Conservation (phyloP, 2,888 invertebrate genomes). For the Willowsia nigromaculata region DNA sequence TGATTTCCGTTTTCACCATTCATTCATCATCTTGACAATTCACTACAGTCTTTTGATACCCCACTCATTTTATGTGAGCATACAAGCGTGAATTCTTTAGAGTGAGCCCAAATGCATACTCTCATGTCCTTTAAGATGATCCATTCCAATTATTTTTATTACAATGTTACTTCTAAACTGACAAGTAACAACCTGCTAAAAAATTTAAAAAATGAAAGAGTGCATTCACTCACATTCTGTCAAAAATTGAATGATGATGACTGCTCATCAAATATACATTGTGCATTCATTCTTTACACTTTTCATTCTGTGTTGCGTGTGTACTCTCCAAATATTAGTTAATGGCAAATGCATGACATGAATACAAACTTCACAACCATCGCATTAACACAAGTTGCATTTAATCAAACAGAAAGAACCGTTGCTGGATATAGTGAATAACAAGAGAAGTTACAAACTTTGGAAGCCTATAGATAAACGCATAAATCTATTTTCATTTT, state of each 20-base stretch:
- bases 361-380: neutral
- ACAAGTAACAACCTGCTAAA: slow-evolving; percentile 36
- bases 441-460: too few species aligned
- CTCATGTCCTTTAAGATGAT: neutral
- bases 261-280: slow-evolving; percentile 52
- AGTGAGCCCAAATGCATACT: neutral
- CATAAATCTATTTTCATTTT: neutral
- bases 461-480: neutral
- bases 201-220: slow-evolving; percentile 38
- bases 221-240: slow-evolving; percentile 19
- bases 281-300: slow-evolving; percentile 1
- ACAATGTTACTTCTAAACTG: slow-evolving; percentile 21
- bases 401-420: slow-evolving; percentile 13
- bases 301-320: slow-evolving; percentile 7
- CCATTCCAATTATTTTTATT: slow-evolving; percentile 37
- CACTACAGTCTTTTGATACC: neutral
- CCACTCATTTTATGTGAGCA: neutral
- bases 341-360: slow-evolving; percentile 5
- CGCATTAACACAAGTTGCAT: slow-evolving; percentile 18
- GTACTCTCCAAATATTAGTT: neutral
- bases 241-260: slow-evolving; percentile 51
- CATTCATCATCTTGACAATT: slow-evolving; percentile 57
- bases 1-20: slow-evolving; percentile 66
- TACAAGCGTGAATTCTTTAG: neutral
- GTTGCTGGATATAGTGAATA: too few species aligned